Conservation (phyloP, 2,888 invertebrate genomes). For the Lasioglossum lativentre region DNA sequence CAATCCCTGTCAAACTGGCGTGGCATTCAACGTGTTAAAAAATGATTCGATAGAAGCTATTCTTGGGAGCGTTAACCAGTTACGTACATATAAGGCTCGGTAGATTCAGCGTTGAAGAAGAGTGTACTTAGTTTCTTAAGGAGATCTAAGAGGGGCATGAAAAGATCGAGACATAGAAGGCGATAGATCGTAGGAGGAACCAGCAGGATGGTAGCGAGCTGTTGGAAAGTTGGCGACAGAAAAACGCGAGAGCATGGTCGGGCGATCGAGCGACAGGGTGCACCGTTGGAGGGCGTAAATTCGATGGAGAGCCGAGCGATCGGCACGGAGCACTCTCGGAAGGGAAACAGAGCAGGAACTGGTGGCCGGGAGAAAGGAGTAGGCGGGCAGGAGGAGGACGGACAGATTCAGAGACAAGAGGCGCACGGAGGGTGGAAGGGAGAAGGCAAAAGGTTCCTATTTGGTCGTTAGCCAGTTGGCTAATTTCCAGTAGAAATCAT, state of each 20-base stretch:
- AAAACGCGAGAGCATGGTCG: constrained; percentile 63
- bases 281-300: constrained; percentile 53
- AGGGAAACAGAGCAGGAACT: constrained; percentile 60
- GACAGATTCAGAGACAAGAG: constrained; percentile 59
- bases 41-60: no score
- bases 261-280: constrained; percentile 64
- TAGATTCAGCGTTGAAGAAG: no score
- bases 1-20: no score
- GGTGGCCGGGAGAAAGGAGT: constrained; percentile 40
- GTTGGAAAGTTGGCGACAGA: constrained; percentile 59
- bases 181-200: constrained; percentile 53
- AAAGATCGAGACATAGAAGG: neutral
- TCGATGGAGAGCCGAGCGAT: constrained; percentile 42
- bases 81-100: no score
- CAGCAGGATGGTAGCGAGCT: constrained; percentile 57
- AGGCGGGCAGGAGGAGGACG: constrained; percentile 49
- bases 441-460: constrained; percentile 77
- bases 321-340: constrained; percentile 41
- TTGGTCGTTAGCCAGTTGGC: constrained; percentile 85
- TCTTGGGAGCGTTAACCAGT: no score
- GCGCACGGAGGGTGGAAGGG: constrained; percentile 54
- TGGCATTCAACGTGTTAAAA: no score
- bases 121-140: neutral
- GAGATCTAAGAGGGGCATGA: neutral
- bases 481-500: constrained; percentile 84